Evolutionary conservation across 2,888 invertebrate species (phyloP).

Genomic region (Ichneumoninae sp.): DNA sequence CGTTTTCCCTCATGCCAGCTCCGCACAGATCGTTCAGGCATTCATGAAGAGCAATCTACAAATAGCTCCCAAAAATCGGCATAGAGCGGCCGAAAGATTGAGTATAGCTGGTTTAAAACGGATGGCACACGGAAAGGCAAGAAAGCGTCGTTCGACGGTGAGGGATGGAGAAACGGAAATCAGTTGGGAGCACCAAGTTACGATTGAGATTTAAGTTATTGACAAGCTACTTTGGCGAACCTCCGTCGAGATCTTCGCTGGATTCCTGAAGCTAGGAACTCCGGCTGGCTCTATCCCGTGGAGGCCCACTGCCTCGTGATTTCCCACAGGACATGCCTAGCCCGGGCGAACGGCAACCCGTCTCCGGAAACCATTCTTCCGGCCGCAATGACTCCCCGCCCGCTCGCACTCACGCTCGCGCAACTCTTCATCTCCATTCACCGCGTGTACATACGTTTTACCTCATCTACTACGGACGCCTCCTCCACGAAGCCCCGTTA

Average conservation of each 20-base stretch:
- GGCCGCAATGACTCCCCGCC: slow-evolving; percentile 81
- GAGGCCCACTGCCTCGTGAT: slow-evolving; percentile 83
- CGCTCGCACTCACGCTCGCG: slow-evolving; percentile 62
- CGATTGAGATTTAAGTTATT: slow-evolving; percentile 85
- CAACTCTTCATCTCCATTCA: slow-evolving; percentile 66
- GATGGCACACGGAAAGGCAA: slow-evolving; percentile 17
- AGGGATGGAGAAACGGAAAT: slow-evolving; percentile 76
- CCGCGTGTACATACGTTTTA: slow-evolving; percentile 28
- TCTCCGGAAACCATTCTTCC: slow-evolving; percentile 83
- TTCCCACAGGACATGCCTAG: slow-evolving; percentile 80
- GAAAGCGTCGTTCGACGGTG: slow-evolving; percentile 30
- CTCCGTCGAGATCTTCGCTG: slow-evolving; percentile 75
- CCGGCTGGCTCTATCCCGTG: slow-evolving; percentile 77
- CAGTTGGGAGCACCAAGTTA: slow-evolving; percentile 82
- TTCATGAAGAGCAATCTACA: background rate
- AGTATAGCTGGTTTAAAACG: slow-evolving; percentile 8
- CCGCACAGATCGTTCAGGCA: too few species aligned
- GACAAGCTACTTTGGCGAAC: slow-evolving; percentile 84
- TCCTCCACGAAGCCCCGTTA: background rate
- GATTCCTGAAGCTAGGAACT: slow-evolving; percentile 14
- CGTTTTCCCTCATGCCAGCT: too few species aligned
- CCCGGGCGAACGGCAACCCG: slow-evolving; percentile 73
- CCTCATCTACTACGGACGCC: slow-evolving; percentile 10
- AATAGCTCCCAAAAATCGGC: slow-evolving; percentile 1
- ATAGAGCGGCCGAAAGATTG: background rate